phyloP scores from a whole-genome alignment of 2,888 invertebrate species.

The Mesoligia furuncula region DNA sequence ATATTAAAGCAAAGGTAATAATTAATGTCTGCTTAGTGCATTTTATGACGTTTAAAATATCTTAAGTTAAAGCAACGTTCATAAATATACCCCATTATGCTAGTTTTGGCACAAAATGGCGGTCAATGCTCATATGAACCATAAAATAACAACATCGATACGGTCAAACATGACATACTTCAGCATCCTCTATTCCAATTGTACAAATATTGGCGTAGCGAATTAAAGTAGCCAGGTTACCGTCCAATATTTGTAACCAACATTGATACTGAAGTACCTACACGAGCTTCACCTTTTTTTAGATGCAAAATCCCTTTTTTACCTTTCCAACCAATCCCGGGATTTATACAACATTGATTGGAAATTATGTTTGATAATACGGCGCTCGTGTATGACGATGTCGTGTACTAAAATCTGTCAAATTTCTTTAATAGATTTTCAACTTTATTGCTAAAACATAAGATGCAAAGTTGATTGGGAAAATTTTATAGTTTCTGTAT shows the following conservation, averaged over 20 bases:
- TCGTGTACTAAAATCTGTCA: neutral
- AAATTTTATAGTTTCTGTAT: no score
- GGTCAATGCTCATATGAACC: neutral
- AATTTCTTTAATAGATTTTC: no score
- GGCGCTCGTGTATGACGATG: neutral
- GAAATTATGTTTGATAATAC: conserved; percentile 24
- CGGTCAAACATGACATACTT: conserved; percentile 29
- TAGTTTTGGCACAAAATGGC: neutral
- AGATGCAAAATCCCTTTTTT: conserved; percentile 22
- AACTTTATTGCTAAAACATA: no score
- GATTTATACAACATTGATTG: conserved; percentile 37
- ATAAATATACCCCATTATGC: neutral
- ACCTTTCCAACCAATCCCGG: neutral
- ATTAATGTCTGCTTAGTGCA: neutral
- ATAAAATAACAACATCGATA: conserved; percentile 13
- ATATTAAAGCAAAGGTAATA: neutral
- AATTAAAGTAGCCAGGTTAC: conserved; percentile 49
- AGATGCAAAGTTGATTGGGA: no score
- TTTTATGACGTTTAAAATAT: neutral
- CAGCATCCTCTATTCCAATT: conserved; percentile 22
- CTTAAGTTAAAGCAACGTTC: neutral
- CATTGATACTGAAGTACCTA: conserved; percentile 16
- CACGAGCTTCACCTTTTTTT: conserved; percentile 23
- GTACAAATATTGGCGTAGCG: conserved; percentile 43
- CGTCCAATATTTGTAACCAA: conserved; percentile 25